Conservation (phyloP, 1,140 invertebrate species). For the Orius insidiosus region DNA sequence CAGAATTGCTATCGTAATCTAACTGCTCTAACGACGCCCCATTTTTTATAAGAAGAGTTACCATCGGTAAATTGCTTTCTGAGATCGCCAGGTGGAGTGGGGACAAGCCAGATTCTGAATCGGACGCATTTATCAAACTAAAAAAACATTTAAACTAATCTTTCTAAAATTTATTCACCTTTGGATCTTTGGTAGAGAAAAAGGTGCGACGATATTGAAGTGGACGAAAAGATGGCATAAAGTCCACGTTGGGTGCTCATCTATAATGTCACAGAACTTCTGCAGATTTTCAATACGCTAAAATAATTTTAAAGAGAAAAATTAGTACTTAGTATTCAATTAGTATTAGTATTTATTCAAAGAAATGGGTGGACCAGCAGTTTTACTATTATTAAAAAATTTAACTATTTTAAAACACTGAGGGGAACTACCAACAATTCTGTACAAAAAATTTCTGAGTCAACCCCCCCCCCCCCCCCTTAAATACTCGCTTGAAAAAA, state of each 20-base stretch:
- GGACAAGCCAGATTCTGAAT: constrained; percentile 45
- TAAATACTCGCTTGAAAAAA: too few species aligned
- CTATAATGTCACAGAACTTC: constrained; percentile 55
- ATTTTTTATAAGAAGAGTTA: constrained; percentile 49
- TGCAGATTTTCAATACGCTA: constrained; percentile 49
- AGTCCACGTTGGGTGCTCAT: constrained; percentile 63
- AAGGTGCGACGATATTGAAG: constrained; percentile 50
- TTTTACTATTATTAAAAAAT: too few species aligned
- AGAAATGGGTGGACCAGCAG: too few species aligned
- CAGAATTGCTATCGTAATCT: constrained; percentile 59
- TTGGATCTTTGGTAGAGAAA: constrained; percentile 41
- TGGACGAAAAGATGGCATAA: constrained; percentile 66
- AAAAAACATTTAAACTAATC: constrained; percentile 5
- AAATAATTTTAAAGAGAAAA: too few species aligned
- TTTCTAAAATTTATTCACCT: constrained; percentile 17
- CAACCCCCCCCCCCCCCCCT: too few species aligned
- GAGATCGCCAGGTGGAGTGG: constrained; percentile 69
- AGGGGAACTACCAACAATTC: too few species aligned
- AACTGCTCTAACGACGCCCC: constrained; percentile 50
- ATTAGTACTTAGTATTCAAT: too few species aligned
- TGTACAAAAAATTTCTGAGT: too few species aligned
- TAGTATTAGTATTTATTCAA: too few species aligned
- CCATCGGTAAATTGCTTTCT: constrained; percentile 47
- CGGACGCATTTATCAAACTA: constrained; percentile 46
- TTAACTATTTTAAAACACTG: too few species aligned